These are phyloP conservation scores for Tragulus kanchil DNA, from an alignment of 2,113 vertebrate genomes.

Conservation along the genomic window DNA sequence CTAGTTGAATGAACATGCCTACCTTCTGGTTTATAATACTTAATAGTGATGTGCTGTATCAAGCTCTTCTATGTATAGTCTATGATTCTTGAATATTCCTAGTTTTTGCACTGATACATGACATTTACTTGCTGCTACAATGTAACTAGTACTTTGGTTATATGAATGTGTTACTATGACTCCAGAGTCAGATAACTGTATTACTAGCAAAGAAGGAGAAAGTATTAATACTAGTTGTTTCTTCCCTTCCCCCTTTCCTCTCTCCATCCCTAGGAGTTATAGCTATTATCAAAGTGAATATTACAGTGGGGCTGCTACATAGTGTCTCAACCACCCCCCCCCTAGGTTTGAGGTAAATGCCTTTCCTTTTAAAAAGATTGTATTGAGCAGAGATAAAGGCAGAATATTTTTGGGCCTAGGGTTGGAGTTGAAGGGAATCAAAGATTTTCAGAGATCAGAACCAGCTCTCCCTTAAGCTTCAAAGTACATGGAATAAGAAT, in stretches of 20 bases:
- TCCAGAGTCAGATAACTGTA: constrained; percentile 6
- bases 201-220: constrained; percentile 45
- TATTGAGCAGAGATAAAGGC: background rate
- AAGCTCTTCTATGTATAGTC: constrained; percentile 27
- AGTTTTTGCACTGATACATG: background rate
- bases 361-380: constrained; percentile 46
- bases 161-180: background rate
- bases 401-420: constrained; percentile 9
- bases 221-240: constrained; percentile 7
- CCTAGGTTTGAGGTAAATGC: background rate
- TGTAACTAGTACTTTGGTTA: constrained; percentile 32
- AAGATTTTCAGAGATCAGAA: constrained; percentile 34
- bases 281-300: background rate
- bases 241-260: background rate
- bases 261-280: background rate
- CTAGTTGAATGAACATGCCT: constrained; percentile 6
- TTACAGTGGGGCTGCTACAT: background rate
- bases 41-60: background rate
- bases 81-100: constrained; percentile 10
- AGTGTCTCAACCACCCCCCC: background rate
- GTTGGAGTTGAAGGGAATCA: constrained; percentile 10
- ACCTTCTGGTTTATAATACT: constrained; percentile 39
- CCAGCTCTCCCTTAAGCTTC: constrained; percentile 55
- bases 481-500: constrained; percentile 37
- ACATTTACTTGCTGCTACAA: constrained; percentile 8